These are phyloP conservation scores for Gymnarchus niloticus DNA, from an alignment of 2,113 vertebrate genomes.

Conservation along the genomic window DNA sequence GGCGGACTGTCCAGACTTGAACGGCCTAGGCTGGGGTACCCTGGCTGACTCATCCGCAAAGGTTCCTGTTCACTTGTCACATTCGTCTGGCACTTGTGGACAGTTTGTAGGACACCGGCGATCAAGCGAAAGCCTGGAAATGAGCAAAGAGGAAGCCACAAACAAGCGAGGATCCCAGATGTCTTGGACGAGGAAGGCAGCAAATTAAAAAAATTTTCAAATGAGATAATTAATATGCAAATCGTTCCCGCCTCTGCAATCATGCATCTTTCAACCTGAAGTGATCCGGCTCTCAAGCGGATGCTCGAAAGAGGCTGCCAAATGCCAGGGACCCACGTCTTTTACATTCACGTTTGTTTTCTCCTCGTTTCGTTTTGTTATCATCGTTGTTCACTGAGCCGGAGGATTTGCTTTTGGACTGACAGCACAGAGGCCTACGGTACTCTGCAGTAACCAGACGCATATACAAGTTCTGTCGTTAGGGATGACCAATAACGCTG, in stretches of 20 bases:
- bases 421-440: constrained; percentile 43
- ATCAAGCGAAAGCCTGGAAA: background rate
- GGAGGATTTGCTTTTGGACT: background rate
- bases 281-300: background rate
- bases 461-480: background rate
- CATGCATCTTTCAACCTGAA: background rate
- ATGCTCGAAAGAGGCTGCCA: background rate
- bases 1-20: background rate
- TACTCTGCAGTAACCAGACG: no score
- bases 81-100: background rate
- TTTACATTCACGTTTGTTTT: background rate
- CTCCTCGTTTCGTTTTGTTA: background rate
- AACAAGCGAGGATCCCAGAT: background rate
- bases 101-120: background rate
- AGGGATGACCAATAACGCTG: constrained; percentile 2
- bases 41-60: background rate
- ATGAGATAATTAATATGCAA: no score
- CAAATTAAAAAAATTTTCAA: background rate
- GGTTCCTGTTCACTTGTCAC: background rate
- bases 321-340: background rate
- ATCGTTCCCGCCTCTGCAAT: background rate
- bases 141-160: background rate
- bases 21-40: background rate
- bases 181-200: background rate
- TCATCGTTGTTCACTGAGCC: background rate